Evolutionary conservation across 1,140 invertebrate species (phyloP).

Genomic region (Ooceraea biroi): DNA sequence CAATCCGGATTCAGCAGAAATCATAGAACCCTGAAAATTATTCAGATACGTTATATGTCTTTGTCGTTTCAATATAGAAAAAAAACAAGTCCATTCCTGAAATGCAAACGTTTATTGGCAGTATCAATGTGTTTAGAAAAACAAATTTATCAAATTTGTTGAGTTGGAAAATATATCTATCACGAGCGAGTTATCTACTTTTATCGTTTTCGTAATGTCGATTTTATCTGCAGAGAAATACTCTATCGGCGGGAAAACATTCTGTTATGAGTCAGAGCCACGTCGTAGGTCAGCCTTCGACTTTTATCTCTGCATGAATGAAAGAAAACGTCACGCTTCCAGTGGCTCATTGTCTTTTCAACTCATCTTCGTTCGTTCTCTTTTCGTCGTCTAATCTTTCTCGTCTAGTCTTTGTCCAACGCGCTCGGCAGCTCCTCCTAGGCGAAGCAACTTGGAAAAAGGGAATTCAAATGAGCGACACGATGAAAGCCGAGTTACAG

Average conservation of each 20-base stretch:
- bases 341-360: slow-evolving; percentile 57
- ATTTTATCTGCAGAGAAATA: not conserved
- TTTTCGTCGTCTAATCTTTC: slow-evolving; percentile 17
- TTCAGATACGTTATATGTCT: slow-evolving; percentile 9
- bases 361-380: slow-evolving; percentile 46
- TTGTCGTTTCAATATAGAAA: not conserved
- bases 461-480: slow-evolving; percentile 57
- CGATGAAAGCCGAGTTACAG: slow-evolving; percentile 59
- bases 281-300: slow-evolving; percentile 39
- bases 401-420: slow-evolving; percentile 35
- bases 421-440: slow-evolving; percentile 20
- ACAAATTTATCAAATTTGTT: not conserved
- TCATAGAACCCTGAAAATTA: slow-evolving; percentile 27
- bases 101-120: too few relatives aligned
- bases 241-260: not conserved
- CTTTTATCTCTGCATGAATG: slow-evolving; percentile 50
- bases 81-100: slow-evolving; percentile 8
- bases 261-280: not conserved
- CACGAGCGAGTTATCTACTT: not conserved
- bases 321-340: slow-evolving; percentile 59
- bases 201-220: not conserved
- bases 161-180: not conserved
- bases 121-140: too few relatives aligned
- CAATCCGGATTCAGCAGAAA: slow-evolving; percentile 39
- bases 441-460: slow-evolving; percentile 52